A percentile compares a stretch with the other conserved stretches of the same genome.
These are phyloP conservation scores for Ophthalmolycus amberensis DNA, from an alignment of 2,113 vertebrate genomes.

Conservation along the genomic window DNA sequence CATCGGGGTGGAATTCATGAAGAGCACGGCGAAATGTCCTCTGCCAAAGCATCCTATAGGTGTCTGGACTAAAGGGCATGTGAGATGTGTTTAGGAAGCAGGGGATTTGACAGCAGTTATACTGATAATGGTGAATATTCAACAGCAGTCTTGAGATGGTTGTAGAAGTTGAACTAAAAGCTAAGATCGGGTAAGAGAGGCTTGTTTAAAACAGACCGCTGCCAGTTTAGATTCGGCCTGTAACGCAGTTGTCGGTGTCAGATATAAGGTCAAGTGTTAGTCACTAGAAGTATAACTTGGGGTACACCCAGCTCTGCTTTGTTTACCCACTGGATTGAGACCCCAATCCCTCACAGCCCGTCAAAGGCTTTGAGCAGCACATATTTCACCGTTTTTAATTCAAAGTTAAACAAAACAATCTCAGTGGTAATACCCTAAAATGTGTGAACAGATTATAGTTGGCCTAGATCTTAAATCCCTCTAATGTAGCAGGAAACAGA, in stretches of 20 bases:
- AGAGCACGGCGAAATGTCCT: neutral
- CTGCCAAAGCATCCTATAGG: neutral
- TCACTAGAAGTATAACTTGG: neutral
- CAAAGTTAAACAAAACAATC: neutral
- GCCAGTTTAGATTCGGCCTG: neutral
- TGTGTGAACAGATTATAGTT: too few relatives aligned
- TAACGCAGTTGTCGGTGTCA: conserved; percentile 18
- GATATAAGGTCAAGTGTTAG: neutral
- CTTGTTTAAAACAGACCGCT: neutral
- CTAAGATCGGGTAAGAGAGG: conserved; percentile 1
- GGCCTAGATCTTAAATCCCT: neutral
- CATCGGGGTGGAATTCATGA: neutral
- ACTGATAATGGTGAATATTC: neutral
- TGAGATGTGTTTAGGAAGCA: neutral
- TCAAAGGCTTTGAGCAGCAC: neutral
- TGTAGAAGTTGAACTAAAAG: neutral
- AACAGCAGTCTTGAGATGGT: neutral
- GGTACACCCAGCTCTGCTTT: neutral
- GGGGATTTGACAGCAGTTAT: neutral
- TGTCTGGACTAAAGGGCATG: neutral
- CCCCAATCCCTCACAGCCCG: neutral
- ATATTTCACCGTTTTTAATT: neutral
- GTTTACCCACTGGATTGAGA: neutral
- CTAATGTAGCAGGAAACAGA: neutral
- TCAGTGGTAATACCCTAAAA: neutral